Conservation (phyloP, 2,113 vertebrate species). For the Orcinus orca region DNA sequence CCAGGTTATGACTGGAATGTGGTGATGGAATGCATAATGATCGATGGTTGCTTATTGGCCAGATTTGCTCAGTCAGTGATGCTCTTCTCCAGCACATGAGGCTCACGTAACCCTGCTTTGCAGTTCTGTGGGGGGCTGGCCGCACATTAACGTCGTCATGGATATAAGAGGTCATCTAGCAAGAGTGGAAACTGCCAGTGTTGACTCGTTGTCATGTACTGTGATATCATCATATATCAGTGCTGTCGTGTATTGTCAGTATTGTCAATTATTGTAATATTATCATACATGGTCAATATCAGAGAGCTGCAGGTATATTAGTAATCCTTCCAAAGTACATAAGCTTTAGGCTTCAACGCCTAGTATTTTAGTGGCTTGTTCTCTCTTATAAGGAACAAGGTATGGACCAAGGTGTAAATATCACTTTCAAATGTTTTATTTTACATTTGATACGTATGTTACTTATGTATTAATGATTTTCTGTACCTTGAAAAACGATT, state of each 20-base stretch:
- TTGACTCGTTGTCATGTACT: not conserved
- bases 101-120: not conserved
- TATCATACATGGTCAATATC: not conserved
- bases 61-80: not conserved
- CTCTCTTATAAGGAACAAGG: not conserved
- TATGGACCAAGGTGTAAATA: not conserved
- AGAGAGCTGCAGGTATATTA: not conserved
- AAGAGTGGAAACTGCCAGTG: not conserved
- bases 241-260: not conserved
- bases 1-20: not conserved
- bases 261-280: not conserved
- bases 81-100: not conserved
- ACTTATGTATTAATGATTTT: not conserved
- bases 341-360: not conserved
- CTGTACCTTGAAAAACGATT: not conserved
- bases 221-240: not conserved
- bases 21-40: not conserved
- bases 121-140: not conserved
- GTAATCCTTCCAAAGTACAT: not conserved
- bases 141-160: not conserved
- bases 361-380: not conserved
- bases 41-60: not conserved
- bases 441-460: not conserved
- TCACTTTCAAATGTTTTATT: not conserved
- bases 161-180: not conserved